Evolutionary conservation across 1,140 invertebrate species (phyloP), one percentile per base, ranked within the genome.

Genomic region (Mamestra configurata): DNA sequence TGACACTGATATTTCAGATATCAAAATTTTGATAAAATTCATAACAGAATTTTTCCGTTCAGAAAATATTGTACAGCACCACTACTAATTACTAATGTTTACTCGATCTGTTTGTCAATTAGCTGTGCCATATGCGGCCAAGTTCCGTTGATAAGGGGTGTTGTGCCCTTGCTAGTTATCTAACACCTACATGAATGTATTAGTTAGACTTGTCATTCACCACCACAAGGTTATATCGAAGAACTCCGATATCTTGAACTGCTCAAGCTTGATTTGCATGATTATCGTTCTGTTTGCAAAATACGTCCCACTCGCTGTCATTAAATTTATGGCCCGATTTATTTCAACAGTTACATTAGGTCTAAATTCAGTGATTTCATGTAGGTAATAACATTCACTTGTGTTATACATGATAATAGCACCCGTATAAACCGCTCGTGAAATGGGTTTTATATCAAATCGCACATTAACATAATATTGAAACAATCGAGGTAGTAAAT

Each of bases 251-350:
- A 22, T 22, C 53, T 66, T n/a, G 53, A 35, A 71, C 35, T 7
- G n/a, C 71, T 37, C 49, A 79, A 68, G 78, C 37, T 70, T 79
- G 72, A 85, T 85, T 85, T 82, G 72, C 85, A 87, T 87, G 68
- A 85, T 85, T 85, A 87, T 87, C 82, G 75, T 77, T 77, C 77
- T 27, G 68, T 75, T 84, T 79, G 49, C 78, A 22, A 80, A 86
- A 79, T 77, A 31, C 71, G 73, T 79, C 80, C 79, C 81, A 82
- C 80, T 77, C 51, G 20, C 40, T 20, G 57, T 31, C 49, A 55
- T 82, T 53, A 61, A 79, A 80, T 79, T 79, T 78, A 79, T 73
- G 73, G 51, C 20, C 8, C 43, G 31, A 75, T 79, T 79, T 78
- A 78, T 73, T 73, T 27, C 35, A 27, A 37, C 40, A 10, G 37